A percentile compares a stretch with the other conserved stretches of the same genome.
These are phyloP conservation scores for Erebia epiphron DNA, from an alignment of 2,888 invertebrate genomes.

Conservation along the genomic window DNA sequence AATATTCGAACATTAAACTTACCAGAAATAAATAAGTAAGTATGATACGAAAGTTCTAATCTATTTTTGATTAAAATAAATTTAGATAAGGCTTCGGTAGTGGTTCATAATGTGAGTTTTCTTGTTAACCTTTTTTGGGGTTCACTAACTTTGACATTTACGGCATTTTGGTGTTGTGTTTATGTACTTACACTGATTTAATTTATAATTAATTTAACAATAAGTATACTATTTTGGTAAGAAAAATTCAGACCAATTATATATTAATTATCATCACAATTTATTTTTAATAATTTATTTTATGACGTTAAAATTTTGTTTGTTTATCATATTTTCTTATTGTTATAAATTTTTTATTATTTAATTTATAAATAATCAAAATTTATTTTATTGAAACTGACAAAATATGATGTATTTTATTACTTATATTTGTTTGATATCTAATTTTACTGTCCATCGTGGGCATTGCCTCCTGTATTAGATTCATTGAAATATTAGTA, in stretches of 20 bases:
- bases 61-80: conserved; percentile 44
- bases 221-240: not conserved
- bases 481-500: no score
- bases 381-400: no score
- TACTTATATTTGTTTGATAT: no score
- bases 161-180: conserved; percentile 4
- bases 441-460: no score
- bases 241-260: not conserved
- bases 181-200: conserved; percentile 15
- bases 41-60: conserved; percentile 30
- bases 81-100: conserved; percentile 36
- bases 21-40: conserved; percentile 18
- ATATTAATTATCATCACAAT: not conserved
- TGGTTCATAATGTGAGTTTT: conserved; percentile 22
- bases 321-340: no score
- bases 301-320: no score
- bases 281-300: no score
- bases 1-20: conserved; percentile 33
- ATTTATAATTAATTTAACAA: conserved; percentile 1
- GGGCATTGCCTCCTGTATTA: no score
- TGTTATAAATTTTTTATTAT: no score
- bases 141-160: not conserved
- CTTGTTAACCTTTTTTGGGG: not conserved
- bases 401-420: no score
- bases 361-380: no score